Evolutionary conservation across 2,113 vertebrate genomes (phyloP).

Genomic region (Tachysurus vachellii): DNA sequence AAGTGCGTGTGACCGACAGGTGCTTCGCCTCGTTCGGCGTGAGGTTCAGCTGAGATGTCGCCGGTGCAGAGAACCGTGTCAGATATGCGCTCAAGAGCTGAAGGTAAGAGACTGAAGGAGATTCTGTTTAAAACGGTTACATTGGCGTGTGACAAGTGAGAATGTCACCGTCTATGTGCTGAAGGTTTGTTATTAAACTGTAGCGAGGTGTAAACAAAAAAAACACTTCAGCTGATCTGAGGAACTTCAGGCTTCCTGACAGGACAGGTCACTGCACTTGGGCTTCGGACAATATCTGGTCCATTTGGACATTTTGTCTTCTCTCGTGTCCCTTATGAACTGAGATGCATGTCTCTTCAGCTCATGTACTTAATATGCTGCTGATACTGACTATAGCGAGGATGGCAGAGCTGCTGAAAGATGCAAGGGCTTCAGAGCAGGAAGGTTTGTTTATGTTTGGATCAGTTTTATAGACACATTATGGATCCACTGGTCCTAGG

Average conservation of each 20-base stretch:
- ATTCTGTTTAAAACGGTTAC: neutral
- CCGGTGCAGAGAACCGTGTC: slow-evolving; percentile 89
- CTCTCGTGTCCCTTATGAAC: neutral
- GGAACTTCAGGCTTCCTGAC: neutral
- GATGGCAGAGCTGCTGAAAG: neutral
- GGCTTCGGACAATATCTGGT: neutral
- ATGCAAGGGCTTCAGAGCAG: neutral
- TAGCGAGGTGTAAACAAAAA: slow-evolving; percentile 23
- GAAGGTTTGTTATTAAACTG: slow-evolving; percentile 42
- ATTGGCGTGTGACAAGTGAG: neutral
- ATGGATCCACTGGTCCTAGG: neutral
- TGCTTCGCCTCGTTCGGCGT: slow-evolving; percentile 61
- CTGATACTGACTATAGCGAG: neutral
- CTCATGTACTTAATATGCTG: neutral
- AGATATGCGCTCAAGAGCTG: slow-evolving; percentile 85
- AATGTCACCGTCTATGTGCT: neutral
- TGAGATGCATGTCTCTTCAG: neutral
- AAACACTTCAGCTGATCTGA: neutral
- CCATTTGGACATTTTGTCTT: neutral
- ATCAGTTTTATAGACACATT: neutral
- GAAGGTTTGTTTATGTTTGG: neutral
- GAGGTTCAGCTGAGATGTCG: slow-evolving; percentile 72
- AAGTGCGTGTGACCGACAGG: slow-evolving; percentile 78
- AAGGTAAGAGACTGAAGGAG: slow-evolving; percentile 74
- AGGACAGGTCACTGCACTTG: too few species aligned